A percentile compares a stretch with the other conserved stretches of the same genome.
Conservation (phyloP, 2,797 vertebrate species). For the Urosaurus nigricauda region DNA sequence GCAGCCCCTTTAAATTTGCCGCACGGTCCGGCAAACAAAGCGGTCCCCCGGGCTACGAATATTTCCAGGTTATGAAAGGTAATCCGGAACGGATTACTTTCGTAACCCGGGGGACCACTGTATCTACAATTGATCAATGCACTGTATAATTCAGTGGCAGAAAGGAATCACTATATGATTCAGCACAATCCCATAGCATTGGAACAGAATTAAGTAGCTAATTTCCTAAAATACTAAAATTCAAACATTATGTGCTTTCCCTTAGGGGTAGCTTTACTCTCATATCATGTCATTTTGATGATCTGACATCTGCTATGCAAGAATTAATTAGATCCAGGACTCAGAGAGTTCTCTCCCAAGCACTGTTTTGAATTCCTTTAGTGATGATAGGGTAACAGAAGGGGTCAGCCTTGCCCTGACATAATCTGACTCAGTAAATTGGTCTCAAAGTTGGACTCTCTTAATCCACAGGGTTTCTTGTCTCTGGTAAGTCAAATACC, state of each 20-base stretch:
- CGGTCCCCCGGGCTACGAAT: no score
- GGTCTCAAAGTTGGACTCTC: no score
- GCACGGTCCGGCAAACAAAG: no score
- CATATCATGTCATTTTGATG: background rate
- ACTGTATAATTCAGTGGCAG: no score
- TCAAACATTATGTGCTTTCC: background rate
- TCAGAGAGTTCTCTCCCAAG: background rate
- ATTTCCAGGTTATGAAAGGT: no score
- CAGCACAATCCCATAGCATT: background rate
- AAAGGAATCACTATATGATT: background rate
- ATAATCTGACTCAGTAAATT: no score
- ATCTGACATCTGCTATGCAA: background rate
- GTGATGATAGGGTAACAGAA: no score
- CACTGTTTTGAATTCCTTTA: background rate
- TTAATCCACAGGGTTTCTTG: no score
- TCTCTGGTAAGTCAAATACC: background rate
- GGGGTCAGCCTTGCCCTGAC: no score
- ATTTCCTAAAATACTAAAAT: background rate
- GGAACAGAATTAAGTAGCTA: background rate
- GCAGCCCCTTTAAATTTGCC: no score
- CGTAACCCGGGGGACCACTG: no score
- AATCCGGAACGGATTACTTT: no score
- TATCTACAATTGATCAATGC: background rate
- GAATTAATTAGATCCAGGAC: background rate
- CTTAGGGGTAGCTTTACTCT: background rate